A percentile compares a stretch with the other conserved stretches of the same genome.
Evolutionary conservation across 37 sponge, comb jelly and placozoan species (phyloP).

Genomic region (Ephydatia muelleri): DNA sequence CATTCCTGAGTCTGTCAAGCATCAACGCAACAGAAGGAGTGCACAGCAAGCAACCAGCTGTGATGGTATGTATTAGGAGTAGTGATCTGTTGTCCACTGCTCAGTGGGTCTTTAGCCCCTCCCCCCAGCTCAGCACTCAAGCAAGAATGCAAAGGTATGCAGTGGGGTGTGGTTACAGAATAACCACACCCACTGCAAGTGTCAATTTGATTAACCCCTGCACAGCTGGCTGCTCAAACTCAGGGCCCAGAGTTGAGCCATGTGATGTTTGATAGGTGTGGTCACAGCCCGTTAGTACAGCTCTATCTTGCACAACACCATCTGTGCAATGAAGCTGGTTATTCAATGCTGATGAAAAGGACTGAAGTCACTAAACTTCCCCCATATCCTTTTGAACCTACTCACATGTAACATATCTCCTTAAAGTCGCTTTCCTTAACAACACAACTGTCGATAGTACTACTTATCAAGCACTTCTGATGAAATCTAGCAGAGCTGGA

Average conservation of each 20-base stretch:
- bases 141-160: not conserved
- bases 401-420: not conserved
- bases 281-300: constrained; percentile 83
- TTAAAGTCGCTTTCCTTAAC: not conserved
- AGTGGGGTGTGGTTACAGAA: not conserved
- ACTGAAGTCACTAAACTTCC: constrained; percentile 64
- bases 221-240: constrained; percentile 28
- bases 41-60: not conserved
- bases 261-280: constrained; percentile 63
- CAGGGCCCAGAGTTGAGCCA: constrained; percentile 65
- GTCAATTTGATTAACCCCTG: not conserved
- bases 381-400: constrained; percentile 22
- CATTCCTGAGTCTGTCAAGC: not conserved
- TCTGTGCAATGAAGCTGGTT: constrained; percentile 9
- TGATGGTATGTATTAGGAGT: not conserved
- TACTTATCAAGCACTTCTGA: constrained; percentile 39
- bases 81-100: not conserved
- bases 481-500: constrained; percentile 11
- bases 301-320: constrained; percentile 45
- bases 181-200: too few species aligned
- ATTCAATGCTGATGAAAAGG: constrained; percentile 44
- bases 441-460: not conserved
- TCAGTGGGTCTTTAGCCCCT: too few species aligned
- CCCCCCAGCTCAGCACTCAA: too few species aligned
- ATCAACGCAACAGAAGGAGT: not conserved